phyloP scores from a whole-genome alignment of 1,140 invertebrate genomes.

The Drosophila murphyi region DNA sequence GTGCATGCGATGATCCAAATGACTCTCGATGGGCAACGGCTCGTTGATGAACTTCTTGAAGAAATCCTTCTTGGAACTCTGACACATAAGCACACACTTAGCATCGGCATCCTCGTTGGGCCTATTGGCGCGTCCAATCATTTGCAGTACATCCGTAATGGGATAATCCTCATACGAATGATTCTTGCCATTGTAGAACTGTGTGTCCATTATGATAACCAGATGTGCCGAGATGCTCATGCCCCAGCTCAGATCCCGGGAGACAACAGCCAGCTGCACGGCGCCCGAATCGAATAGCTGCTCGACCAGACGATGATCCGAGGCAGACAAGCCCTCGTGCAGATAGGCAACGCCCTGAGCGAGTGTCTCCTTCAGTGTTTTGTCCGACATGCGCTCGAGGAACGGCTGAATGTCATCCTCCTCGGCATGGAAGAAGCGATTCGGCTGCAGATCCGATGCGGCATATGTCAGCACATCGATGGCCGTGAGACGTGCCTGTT shows the following conservation, averaged over 20 bases:
- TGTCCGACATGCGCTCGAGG: conserved; percentile 94
- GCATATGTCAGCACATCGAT: conserved; percentile 97
- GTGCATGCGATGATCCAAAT: conserved; percentile 98
- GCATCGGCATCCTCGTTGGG: conserved; percentile 96
- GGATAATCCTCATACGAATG: conserved; percentile 98
- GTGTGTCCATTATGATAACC: conserved; percentile 98
- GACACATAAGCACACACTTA: conserved; percentile 98
- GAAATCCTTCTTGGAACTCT: conserved; percentile 98
- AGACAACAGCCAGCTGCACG: conserved; percentile 96
- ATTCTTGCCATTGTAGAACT: conserved; percentile 97
- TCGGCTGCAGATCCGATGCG: conserved; percentile 93
- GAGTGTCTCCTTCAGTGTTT: conserved; percentile 94
- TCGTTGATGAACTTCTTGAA: conserved; percentile 99
- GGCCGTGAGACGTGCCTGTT: conserved; percentile 96
- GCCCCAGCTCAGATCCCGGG: conserved; percentile 96
- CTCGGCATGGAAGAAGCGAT: conserved; percentile 94
- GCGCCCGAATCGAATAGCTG: conserved; percentile 97
- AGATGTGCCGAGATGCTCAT: conserved; percentile 95
- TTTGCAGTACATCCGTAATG: conserved; percentile 98
- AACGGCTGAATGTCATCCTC: conserved; percentile 95
- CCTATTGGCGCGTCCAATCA: conserved; percentile 96
- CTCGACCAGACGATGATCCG: conserved; percentile 95
- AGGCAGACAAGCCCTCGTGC: conserved; percentile 95
- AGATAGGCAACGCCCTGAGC: conserved; percentile 98
- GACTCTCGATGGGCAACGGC: conserved; percentile 98